Base-by-base conservation (phyloP, 1,140 invertebrate genomes). In the Meloidogyne floridensis region DNA sequence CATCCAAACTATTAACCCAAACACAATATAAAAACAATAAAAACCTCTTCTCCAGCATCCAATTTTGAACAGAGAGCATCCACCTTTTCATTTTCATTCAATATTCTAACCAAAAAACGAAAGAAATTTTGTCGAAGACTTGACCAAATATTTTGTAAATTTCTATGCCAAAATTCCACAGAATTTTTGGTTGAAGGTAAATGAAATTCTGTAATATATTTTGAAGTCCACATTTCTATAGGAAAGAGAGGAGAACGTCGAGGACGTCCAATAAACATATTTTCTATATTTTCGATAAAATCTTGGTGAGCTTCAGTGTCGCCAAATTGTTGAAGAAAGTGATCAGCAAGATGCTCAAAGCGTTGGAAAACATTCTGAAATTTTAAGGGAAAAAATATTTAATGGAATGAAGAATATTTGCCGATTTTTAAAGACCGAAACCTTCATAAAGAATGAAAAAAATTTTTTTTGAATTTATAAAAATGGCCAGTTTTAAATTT, bases 281-380 rank as follows among this genome's bases (percentile, higher is more conserved):
- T 80, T 77, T 80, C 78, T 15, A 80, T 47, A 10, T 80, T 80
- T 54, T 80, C 59, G 18, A 80, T 32, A 47, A 80, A 74, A 80
- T 80, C 75, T 1, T 80, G 78, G 20, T 80, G 78, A 47, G 20
- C 18, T 20, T 80, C 47, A 9, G 77, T 80, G 69, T 80, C 71
- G 0, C 78, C 75, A 47, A 80, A 80, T 6, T 79, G n/a, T 2
- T 79, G n/a, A 7, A 80, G 69, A 53, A 79, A 79, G 4, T 11
- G 13, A 10, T 79, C 77, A 8, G 77, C 77, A 10, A 72, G 10
- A 9, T 20, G 32, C 11, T 80, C 75, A 80, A 76, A 79, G 2
- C 76, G 20, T 2, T 7, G n/a, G 8, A 7, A 43, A 73, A 79
- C 59, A 79, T 79, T 77, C 32, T 59, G 56, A 18, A 79, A 20